Percentiles rank a stretch among this genome's conserved stretches.
Conservation (phyloP, 2,797 vertebrate species). For the Phylloscopus collybita region DNA sequence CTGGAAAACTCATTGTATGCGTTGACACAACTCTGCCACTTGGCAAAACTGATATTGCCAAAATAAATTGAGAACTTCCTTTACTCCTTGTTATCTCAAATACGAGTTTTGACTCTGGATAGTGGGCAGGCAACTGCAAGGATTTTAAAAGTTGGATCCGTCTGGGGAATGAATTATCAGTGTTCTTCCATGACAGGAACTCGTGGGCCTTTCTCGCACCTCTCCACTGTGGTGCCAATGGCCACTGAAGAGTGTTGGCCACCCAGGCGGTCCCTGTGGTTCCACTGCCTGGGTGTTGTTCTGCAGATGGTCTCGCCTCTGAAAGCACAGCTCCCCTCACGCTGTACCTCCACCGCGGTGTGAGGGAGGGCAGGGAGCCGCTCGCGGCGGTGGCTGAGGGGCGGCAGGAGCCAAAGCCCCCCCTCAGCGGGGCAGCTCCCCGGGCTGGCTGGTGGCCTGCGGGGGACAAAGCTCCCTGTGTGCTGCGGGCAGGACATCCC, state of each 20-base stretch:
- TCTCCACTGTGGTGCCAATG: too few relatives aligned
- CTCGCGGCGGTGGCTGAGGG: neutral
- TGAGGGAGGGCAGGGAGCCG: neutral
- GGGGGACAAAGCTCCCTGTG: neutral
- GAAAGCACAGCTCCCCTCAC: rapidly evolving
- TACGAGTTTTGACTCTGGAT: neutral
- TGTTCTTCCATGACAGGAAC: neutral
- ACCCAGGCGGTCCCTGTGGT: neutral
- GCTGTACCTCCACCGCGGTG: rapidly evolving
- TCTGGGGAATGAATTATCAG: neutral
- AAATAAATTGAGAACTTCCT: neutral
- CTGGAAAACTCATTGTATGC: conserved; percentile 42
- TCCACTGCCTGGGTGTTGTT: rapidly evolving
- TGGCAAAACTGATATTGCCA: neutral
- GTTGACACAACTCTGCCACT: neutral
- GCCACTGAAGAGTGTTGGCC: rapidly evolving
- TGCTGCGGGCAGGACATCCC: neutral
- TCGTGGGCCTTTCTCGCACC: rapidly evolving
- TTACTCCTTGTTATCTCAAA: neutral
- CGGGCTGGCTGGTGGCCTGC: neutral
- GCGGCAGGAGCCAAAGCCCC: neutral
- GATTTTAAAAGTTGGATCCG: neutral
- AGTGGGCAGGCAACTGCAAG: neutral
- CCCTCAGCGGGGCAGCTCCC: neutral
- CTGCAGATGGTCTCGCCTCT: neutral